A percentile compares a stretch with the other conserved stretches of the same genome.
Evolutionary conservation across 1,140 invertebrate species (phyloP).

Genomic region (Lamellibrachia luymesi): DNA sequence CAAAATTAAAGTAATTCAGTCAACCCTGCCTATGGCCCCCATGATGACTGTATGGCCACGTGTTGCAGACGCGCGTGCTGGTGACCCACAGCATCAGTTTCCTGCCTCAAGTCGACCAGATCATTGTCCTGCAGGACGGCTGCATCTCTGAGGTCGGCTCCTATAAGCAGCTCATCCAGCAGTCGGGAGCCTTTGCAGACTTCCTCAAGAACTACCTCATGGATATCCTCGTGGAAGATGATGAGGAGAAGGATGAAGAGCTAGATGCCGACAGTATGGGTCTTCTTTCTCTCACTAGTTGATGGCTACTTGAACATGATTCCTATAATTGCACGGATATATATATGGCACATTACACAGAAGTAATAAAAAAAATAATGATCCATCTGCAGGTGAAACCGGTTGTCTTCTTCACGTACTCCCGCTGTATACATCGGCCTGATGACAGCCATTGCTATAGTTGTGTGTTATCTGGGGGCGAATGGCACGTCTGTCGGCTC

Average conservation of each 20-base stretch:
- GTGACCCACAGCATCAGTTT: conserved; percentile 27
- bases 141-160: conserved; percentile 38
- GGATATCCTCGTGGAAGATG: conserved; percentile 6
- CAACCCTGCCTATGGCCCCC: too few relatives aligned
- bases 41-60: background rate
- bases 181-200: conserved; percentile 19
- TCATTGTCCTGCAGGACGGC: conserved; percentile 27
- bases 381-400: background rate
- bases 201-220: conserved; percentile 24
- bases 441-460: conserved; percentile 69
- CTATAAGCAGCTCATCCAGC: conserved; percentile 19
- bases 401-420: conserved; percentile 75
- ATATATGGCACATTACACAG: too few relatives aligned
- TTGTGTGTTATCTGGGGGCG: conserved; percentile 81
- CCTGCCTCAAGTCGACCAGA: conserved; percentile 21
- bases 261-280: background rate
- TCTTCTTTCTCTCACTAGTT: background rate
- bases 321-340: too few relatives aligned
- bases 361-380: too few relatives aligned
- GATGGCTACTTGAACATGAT: too few relatives aligned
- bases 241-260: conserved; percentile 18
- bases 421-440: conserved; percentile 76
- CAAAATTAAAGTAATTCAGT: too few relatives aligned
- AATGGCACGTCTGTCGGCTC: conserved; percentile 83
- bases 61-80: conserved; percentile 24